phyloP scores from a whole-genome alignment of 1,140 invertebrate species.

The Gonioctena quinquepunctata region DNA sequence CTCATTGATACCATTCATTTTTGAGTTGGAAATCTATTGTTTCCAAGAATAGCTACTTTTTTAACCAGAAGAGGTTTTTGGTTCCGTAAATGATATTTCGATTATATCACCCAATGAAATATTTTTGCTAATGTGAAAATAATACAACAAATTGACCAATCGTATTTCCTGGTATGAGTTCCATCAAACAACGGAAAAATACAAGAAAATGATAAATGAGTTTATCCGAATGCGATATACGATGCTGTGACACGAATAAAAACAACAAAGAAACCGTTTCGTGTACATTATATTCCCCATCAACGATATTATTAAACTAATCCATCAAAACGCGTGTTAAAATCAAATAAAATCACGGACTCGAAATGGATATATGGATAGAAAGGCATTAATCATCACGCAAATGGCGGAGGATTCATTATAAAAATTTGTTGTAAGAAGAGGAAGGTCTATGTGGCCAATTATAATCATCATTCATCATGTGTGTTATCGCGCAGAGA shows the following conservation, averaged over 20 bases:
- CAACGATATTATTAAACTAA: not conserved
- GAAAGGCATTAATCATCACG: conserved; percentile 6
- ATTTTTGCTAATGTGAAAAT: too few species aligned
- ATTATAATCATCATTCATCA: conserved; percentile 31
- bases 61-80: too few species aligned
- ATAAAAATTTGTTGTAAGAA: not conserved
- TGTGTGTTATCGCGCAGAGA: conserved; percentile 24
- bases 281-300: not conserved
- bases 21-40: too few species aligned
- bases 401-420: not conserved
- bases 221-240: not conserved
- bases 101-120: too few species aligned
- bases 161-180: too few species aligned
- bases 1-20: too few species aligned
- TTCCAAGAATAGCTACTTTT: too few species aligned
- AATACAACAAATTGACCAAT: too few species aligned
- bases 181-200: too few species aligned
- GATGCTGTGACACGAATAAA: not conserved
- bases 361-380: conserved; percentile 15
- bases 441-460: conserved; percentile 7
- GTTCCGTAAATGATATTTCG: too few species aligned
- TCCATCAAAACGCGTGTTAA: conserved; percentile 1
- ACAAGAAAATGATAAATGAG: not conserved
- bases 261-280: not conserved
- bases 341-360: conserved; percentile 1